phyloP scores from a whole-genome alignment of 2,113 vertebrate species.

The Phylloscopus trochiloides region DNA sequence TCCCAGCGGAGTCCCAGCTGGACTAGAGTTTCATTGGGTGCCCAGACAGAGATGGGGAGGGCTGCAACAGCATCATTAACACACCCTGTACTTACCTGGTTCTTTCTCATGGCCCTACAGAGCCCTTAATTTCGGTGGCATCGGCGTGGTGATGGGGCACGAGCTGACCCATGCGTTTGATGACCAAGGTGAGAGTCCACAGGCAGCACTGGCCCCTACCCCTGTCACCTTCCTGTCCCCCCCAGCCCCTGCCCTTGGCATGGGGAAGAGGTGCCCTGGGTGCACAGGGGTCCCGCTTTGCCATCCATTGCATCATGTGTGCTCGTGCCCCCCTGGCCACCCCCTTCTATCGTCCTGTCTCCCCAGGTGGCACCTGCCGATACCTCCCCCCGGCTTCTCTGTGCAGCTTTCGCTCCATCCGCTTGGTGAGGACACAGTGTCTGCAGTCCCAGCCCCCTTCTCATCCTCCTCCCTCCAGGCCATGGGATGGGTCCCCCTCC shows the following conservation, averaged over 20 bases:
- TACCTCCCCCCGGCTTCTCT: conserved; percentile 61
- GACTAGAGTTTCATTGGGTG: neutral
- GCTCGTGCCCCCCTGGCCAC: neutral
- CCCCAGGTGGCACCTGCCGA: conserved; percentile 54
- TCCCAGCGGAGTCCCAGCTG: neutral
- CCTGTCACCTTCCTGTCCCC: neutral
- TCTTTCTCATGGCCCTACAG: conserved; percentile 54
- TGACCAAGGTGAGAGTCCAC: conserved; percentile 86
- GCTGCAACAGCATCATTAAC: neutral
- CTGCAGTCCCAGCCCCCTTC: neutral
- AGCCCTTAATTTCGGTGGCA: conserved; percentile 95
- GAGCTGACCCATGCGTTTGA: conserved; percentile 97
- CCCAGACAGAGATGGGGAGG: neutral
- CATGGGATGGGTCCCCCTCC: neutral
- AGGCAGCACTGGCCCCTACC: fast-evolving
- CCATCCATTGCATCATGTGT: conserved; percentile 41
- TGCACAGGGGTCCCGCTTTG: neutral
- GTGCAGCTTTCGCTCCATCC: conserved; percentile 65
- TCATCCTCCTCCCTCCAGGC: neutral
- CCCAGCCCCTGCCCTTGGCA: neutral
- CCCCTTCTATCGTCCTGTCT: conserved; percentile 58
- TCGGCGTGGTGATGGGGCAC: conserved; percentile 97
- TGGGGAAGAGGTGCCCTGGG: neutral
- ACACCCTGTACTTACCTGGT: neutral
- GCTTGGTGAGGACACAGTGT: conserved; percentile 63